Evolutionary conservation across 2,113 vertebrate species (phyloP).

Genomic region (Carassius carassius): DNA sequence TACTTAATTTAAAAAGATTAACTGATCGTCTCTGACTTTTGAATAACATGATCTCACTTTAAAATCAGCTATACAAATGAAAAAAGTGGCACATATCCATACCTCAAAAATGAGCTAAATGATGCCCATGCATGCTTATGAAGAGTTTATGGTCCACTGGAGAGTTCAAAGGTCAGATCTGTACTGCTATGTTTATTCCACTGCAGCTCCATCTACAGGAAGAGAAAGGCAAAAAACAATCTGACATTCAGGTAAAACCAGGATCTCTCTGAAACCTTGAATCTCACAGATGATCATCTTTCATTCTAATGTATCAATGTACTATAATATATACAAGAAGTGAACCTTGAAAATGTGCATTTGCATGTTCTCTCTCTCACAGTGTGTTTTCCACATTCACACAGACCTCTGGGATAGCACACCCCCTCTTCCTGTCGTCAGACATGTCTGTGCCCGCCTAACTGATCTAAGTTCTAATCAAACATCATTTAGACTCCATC

Average conservation of each 20-base stretch:
- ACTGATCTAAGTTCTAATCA: slow-evolving; percentile 98
- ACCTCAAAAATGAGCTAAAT: neutral
- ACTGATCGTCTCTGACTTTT: neutral
- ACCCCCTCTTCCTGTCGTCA: slow-evolving; percentile 79
- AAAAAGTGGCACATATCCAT: neutral
- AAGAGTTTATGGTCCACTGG: neutral
- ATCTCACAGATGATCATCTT: neutral
- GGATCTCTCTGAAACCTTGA: neutral
- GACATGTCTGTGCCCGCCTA: slow-evolving; percentile 87
- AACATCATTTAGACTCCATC: slow-evolving; percentile 97
- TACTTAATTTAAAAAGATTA: neutral
- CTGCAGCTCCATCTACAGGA: slow-evolving; percentile 47
- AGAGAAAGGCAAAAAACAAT: neutral
- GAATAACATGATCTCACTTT: neutral
- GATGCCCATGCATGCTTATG: neutral
- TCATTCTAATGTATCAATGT: neutral
- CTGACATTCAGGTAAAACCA: neutral
- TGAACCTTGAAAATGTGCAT: slow-evolving; percentile 12
- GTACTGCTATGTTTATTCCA: slow-evolving; percentile 13
- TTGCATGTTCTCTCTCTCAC: slow-evolving; percentile 9
- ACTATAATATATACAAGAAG: slow-evolving; percentile 7
- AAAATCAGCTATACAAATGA: neutral
- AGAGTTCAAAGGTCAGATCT: slow-evolving; percentile 42
- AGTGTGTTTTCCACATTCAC: neutral
- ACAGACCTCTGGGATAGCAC: slow-evolving; percentile 54